phyloP scores from a whole-genome alignment of 2,797 vertebrate genomes.

The Oophaga sylvatica region DNA sequence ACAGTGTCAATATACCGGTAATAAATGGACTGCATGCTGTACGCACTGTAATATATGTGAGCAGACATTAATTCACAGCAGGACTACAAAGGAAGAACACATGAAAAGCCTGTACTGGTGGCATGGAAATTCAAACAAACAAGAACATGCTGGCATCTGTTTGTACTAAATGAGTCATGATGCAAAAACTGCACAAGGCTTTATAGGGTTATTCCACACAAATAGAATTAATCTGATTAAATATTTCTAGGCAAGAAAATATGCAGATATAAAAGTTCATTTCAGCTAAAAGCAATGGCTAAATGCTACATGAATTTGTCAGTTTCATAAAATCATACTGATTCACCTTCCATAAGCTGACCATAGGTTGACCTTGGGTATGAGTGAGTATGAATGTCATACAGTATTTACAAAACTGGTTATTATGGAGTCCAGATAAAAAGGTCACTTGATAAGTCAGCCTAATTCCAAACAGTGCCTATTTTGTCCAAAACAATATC shows the following conservation, averaged over 20 bases:
- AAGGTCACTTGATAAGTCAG: not conserved
- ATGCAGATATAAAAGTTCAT: not conserved
- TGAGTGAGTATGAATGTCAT: not conserved
- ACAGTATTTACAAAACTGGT: not conserved
- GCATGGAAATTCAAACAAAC: slow-evolving; percentile 29
- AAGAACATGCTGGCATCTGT: slow-evolving; percentile 26
- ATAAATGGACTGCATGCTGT: not conserved
- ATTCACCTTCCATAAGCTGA: not conserved
- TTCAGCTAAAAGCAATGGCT: not conserved
- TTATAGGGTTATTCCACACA: slow-evolving; percentile 5
- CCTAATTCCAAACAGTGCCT: not conserved
- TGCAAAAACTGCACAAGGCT: slow-evolving; percentile 3
- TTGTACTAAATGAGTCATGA: slow-evolving; percentile 22
- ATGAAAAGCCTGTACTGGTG: not conserved
- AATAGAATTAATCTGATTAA: not conserved
- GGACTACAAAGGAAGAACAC: slow-evolving; percentile 11
- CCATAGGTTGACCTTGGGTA: not conserved
- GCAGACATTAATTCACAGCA: slow-evolving; percentile 35
- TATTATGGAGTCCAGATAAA: not conserved
- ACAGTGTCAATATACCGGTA: slow-evolving; percentile 7
- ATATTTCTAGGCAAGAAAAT: slow-evolving; percentile 16
- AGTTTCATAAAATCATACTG: not conserved
- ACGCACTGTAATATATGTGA: not conserved
- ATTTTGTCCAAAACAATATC: not conserved
- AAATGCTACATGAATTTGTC: not conserved